phyloP scores from a whole-genome alignment of 2,797 vertebrate species.

The Pangasius sanitwongsei region DNA sequence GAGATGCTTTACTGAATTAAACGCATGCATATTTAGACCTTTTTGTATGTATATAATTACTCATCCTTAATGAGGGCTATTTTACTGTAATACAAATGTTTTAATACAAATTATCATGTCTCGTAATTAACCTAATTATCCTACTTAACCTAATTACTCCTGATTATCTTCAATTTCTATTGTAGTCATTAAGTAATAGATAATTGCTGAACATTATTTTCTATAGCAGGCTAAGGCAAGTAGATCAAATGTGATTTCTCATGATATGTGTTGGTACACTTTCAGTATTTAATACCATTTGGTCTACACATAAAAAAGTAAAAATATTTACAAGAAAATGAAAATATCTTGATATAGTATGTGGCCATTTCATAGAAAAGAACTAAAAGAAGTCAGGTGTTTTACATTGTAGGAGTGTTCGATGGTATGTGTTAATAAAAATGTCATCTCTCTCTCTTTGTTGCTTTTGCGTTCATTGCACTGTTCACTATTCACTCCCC shows the following conservation, averaged over 20 bases:
- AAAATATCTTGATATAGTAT: not conserved
- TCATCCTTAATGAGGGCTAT: not conserved
- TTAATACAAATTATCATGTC: no score
- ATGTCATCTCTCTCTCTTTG: not conserved
- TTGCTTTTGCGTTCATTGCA: slow-evolving; percentile 31
- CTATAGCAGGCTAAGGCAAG: not conserved
- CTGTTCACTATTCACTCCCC: slow-evolving; percentile 23
- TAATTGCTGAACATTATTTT: not conserved
- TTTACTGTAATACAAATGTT: not conserved
- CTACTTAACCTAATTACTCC: not conserved
- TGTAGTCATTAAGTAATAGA: not conserved
- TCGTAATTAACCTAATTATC: not conserved
- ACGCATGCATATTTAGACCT: not conserved
- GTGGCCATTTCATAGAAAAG: not conserved
- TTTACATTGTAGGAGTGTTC: not conserved
- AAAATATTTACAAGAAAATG: not conserved
- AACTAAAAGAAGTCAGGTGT: not conserved
- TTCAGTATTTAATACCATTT: not conserved
- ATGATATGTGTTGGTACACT: not conserved
- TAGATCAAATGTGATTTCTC: not conserved
- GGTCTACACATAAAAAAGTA: not conserved
- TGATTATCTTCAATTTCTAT: not conserved
- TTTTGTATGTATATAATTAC: not conserved
- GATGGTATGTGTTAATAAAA: not conserved
- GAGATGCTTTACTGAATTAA: not conserved